These are phyloP conservation scores for Drosophila tani DNA, from an alignment of 1,140 invertebrate genomes.

Conservation along the genomic window DNA sequence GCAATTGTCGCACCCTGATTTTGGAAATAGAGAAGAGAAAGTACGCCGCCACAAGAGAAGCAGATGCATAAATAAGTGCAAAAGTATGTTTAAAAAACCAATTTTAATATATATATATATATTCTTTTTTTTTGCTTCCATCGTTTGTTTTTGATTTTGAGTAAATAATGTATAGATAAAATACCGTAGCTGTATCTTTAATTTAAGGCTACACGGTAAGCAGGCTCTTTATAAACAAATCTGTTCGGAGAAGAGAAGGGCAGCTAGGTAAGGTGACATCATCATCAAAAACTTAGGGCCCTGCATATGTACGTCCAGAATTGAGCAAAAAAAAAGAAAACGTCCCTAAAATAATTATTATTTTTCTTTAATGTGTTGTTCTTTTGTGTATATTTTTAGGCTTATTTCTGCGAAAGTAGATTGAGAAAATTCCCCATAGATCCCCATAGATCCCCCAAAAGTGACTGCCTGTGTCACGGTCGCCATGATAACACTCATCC, in stretches of 20 bases:
- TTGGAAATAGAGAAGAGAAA: slow-evolving; percentile 34
- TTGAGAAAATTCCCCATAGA: not conserved
- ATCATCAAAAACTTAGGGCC: slow-evolving; percentile 6
- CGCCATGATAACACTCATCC: slow-evolving; percentile 7
- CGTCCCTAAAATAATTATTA: not conserved
- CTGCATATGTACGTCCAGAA: slow-evolving; percentile 12
- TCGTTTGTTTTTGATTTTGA: slow-evolving; percentile 16
- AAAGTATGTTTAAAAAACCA: slow-evolving; percentile 6
- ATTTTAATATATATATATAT: not conserved
- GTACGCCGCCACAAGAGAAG: slow-evolving; percentile 41
- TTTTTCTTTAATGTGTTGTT: not conserved
- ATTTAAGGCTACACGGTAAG: slow-evolving; percentile 4
- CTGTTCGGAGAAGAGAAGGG: slow-evolving; percentile 1
- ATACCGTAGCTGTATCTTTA: slow-evolving; percentile 7
- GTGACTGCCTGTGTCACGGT: slow-evolving; percentile 1
- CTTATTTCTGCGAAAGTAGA: slow-evolving; percentile 3
- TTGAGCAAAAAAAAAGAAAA: not conserved
- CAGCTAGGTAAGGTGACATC: slow-evolving; percentile 15
- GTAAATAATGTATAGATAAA: slow-evolving; percentile 15
- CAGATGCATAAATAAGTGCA: slow-evolving; percentile 26
- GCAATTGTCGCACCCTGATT: slow-evolving; percentile 38
- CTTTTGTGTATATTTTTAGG: slow-evolving; percentile 19
- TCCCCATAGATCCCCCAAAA: not conserved
- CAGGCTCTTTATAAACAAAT: slow-evolving; percentile 6
- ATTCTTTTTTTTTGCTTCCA: slow-evolving; percentile 11